Evolutionary conservation across 2,113 vertebrate genomes (phyloP), one percentile per base, ranked within the genome.

Genomic region (Actenoides lindsayi): DNA sequence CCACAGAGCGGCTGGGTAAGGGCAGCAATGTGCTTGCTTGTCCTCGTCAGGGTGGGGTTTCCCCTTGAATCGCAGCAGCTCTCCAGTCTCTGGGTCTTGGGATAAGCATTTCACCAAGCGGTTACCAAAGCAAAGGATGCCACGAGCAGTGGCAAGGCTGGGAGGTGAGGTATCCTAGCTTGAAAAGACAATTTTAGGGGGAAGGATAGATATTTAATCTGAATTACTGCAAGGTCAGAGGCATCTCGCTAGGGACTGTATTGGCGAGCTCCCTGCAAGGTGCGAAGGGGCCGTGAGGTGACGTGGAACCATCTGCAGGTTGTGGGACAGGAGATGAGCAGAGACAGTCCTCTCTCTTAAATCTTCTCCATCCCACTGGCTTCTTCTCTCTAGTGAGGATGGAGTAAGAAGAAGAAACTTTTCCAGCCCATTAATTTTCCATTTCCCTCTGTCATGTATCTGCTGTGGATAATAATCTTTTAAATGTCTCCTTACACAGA

Each of bases 391-490:
- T 56, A n/a, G 54, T 59, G n/a, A 94, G 75, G 63, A 23, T n/a
- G 31, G n/a, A 82, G 50, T 69, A 60, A 89, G 76, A 85, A 88
- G 76, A 85, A 59, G 68, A 88, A 83, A 67, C 94, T 90, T 94
- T 87, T 56, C 46, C 53, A 75, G 18, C 11, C 42, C 82, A 27
- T 96, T 96, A 63, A 79, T 96, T 94, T 95, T 88, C 79, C 67
- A 37, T 95, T 95, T 96, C 50, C 48, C 46, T 93, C 54, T 1
- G 0, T 93, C 46, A 5, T 54, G 62, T 44, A 5, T 57, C 70
- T 85, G 67, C 59, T 95, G 65, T 81, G 68, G 85, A 56, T 89
- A 79, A 90, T 74, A 80, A 79, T 78, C 69, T 93, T 91, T 89
- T 81, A 78, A 89, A 92, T 89, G 68, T 71, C 76, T 93, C 57